These are phyloP conservation scores for Ifrita kowaldi DNA, from an alignment of 2,113 vertebrate species.

Conservation along the genomic window DNA sequence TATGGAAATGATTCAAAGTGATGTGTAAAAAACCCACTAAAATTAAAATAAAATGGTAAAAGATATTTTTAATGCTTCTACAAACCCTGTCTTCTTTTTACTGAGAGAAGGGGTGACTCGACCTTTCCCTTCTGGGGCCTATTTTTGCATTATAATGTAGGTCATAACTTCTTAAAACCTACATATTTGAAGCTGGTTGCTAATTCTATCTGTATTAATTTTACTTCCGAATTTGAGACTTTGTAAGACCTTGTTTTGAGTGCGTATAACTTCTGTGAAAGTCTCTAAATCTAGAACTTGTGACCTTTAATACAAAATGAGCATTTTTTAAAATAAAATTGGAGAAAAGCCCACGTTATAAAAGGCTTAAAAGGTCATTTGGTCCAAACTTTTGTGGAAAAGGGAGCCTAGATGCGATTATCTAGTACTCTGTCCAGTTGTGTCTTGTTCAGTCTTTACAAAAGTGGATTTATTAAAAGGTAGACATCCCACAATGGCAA, in stretches of 20 bases:
- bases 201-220: slow-evolving; percentile 35
- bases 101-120: neutral
- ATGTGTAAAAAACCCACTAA: neutral
- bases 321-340: neutral
- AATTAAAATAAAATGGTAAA: neutral
- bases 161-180: slow-evolving; percentile 20
- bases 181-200: neutral
- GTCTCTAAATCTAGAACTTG: neutral
- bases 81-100: neutral
- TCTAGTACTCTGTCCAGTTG: rapidly evolving
- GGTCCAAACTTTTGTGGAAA: neutral
- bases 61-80: neutral
- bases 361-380: neutral
- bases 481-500: neutral
- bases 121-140: neutral
- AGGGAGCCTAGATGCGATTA: neutral
- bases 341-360: neutral
- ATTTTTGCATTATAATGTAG: slow-evolving; percentile 36
- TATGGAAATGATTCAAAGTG: neutral
- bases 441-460: neutral
- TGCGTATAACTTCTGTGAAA: neutral
- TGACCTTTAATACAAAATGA: neutral
- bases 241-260: neutral
- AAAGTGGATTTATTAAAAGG: neutral
- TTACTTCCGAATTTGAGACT: neutral